Percentiles rank a stretch among this genome's conserved stretches.
Conservation (phyloP, 2,113 vertebrate species). For the Calcarius ornatus region DNA sequence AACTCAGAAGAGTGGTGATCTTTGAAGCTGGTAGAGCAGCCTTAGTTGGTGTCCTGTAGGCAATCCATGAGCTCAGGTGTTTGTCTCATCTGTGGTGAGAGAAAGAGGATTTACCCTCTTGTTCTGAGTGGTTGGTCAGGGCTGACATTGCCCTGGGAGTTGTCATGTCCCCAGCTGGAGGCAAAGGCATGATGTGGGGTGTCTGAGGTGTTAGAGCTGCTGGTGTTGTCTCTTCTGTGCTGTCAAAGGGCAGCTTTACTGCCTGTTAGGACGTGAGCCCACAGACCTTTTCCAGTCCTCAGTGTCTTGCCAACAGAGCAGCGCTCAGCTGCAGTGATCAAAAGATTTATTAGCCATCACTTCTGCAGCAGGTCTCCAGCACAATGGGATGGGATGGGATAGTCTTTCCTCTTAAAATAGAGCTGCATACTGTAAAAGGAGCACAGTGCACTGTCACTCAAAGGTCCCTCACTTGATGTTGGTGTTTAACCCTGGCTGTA, state of each 20-base stretch:
- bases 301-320: not conserved
- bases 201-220: not conserved
- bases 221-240: not conserved
- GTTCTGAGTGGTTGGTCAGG: not conserved
- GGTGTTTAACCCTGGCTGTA: not conserved
- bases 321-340: not conserved
- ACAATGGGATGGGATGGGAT: not conserved
- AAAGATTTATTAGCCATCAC: not conserved
- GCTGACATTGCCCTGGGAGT: not conserved
- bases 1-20: not conserved
- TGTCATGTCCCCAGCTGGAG: not conserved
- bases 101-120: not conserved
- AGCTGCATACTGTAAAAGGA: not conserved
- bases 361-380: not conserved
- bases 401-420: not conserved
- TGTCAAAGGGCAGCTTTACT: not conserved
- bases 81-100: not conserved
- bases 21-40: not conserved
- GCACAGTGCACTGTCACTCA: not conserved
- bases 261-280: not conserved
- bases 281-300: not conserved
- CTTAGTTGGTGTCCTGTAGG: not conserved
- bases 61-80: not conserved
- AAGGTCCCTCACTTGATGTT: not conserved
- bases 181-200: fast-evolving